Evolutionary conservation across 1,140 invertebrate species (phyloP).

Genomic region (Ceratina australensis): DNA sequence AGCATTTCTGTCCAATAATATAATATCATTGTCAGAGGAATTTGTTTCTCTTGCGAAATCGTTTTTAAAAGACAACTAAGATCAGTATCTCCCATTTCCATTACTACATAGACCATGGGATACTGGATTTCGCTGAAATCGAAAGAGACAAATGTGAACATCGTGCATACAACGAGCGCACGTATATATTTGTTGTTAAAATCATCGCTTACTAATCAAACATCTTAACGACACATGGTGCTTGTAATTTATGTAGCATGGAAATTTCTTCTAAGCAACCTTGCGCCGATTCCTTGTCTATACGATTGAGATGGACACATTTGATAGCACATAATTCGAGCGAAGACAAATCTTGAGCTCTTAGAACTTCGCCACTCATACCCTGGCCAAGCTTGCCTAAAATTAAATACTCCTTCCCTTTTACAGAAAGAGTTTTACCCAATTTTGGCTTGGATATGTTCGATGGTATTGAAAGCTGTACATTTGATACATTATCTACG

Average conservation of each 20-base stretch:
- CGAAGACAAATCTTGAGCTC: slow-evolving; percentile 75
- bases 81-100: slow-evolving; percentile 97
- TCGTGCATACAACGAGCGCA: slow-evolving; percentile 41
- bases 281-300: slow-evolving; percentile 85
- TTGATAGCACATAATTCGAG: slow-evolving; percentile 83
- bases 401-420: slow-evolving; percentile 71
- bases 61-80: slow-evolving; percentile 88
- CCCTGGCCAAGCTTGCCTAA: slow-evolving; percentile 80
- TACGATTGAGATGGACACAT: slow-evolving; percentile 74
- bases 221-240: slow-evolving; percentile 91
- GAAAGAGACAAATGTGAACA: slow-evolving; percentile 48
- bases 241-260: slow-evolving; percentile 91
- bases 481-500: slow-evolving; percentile 26
- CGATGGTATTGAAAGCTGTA: slow-evolving; percentile 54
- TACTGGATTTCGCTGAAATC: slow-evolving; percentile 81
- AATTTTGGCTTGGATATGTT: slow-evolving; percentile 43
- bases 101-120: slow-evolving; percentile 89
- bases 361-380: slow-evolving; percentile 82
- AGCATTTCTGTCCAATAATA: slow-evolving; percentile 98
- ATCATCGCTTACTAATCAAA: slow-evolving; percentile 90
- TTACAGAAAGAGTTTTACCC: slow-evolving; percentile 63
- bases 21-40: slow-evolving; percentile 87
- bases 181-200: slow-evolving; percentile 44
- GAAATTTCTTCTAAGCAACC: slow-evolving; percentile 95
- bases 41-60: slow-evolving; percentile 80